Conservation (phyloP, 2,113 vertebrate species). For the Scopus umbretta region DNA sequence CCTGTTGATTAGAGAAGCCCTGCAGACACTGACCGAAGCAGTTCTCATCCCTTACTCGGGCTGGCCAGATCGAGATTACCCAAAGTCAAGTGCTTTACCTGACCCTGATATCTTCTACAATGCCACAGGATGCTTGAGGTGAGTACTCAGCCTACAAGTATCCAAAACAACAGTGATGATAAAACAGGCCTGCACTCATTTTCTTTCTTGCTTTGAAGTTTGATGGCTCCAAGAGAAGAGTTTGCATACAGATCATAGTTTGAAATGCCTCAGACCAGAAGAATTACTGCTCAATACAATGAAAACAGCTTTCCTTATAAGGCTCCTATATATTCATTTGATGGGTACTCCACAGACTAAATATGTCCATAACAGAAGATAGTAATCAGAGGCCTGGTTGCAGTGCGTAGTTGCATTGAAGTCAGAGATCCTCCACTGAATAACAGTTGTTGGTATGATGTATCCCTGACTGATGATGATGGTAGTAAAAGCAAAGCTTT, state of each 20-base stretch:
- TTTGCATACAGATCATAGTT: background rate
- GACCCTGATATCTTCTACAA: slow-evolving; percentile 89
- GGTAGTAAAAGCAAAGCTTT: background rate
- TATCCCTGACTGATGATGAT: background rate
- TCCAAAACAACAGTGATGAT: background rate
- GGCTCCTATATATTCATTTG: background rate
- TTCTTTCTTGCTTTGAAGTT: background rate
- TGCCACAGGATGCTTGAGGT: slow-evolving; percentile 90
- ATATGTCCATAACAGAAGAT: background rate
- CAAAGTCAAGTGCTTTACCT: slow-evolving; percentile 81
- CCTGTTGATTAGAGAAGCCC: slow-evolving; percentile 70
- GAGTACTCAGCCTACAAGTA: background rate
- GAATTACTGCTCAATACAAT: background rate
- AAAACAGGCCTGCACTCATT: background rate
- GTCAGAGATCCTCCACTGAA: background rate
- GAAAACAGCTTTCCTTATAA: background rate
- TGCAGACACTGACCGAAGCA: slow-evolving; percentile 74
- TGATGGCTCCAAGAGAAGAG: background rate
- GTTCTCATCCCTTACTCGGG: slow-evolving; percentile 89
- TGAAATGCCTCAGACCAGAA: background rate
- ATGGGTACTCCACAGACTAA: background rate
- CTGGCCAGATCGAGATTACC: slow-evolving; percentile 88
- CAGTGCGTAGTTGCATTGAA: background rate
- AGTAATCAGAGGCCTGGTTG: background rate
- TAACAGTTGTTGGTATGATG: background rate